These are phyloP conservation scores for Zaprionus kolodkinae DNA, from an alignment of 1,140 invertebrate genomes.

Conservation along the genomic window DNA sequence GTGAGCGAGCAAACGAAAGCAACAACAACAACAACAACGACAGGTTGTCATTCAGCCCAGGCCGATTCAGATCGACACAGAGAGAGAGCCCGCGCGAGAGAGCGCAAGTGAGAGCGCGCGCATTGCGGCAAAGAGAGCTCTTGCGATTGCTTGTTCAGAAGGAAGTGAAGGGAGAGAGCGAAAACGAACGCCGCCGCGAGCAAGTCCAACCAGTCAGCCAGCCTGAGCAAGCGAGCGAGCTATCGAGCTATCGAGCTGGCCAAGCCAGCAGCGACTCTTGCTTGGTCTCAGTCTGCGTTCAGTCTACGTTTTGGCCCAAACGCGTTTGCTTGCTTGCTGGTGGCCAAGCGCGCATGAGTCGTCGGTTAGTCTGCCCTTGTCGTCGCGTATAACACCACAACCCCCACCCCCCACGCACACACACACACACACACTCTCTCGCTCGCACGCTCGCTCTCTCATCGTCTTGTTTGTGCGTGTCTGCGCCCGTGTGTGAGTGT, in stretches of 20 bases:
- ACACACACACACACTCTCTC: not conserved
- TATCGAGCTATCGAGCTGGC: constrained; percentile 41
- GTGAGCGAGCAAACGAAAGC: constrained; percentile 18
- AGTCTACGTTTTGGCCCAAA: constrained; percentile 79
- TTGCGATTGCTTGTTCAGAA: constrained; percentile 2
- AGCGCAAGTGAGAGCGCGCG: not conserved
- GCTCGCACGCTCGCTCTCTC: constrained; percentile 23
- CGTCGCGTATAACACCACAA: not conserved
- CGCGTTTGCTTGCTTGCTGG: constrained; percentile 68
- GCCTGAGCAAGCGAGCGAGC: constrained; percentile 29
- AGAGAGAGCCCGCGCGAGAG: constrained; percentile 5
- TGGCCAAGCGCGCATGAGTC: constrained; percentile 72
- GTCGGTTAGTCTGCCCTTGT: constrained; percentile 44
- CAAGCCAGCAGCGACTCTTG: constrained; percentile 36
- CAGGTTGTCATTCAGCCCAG: constrained; percentile 27
- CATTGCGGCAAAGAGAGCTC: not conserved
- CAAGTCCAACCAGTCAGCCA: constrained; percentile 6
- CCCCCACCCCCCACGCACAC: not conserved
- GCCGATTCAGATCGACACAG: constrained; percentile 3
- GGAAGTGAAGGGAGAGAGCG: constrained; percentile 9
- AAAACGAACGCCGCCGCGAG: not conserved
- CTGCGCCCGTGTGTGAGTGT: constrained; percentile 58
- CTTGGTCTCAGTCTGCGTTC: constrained; percentile 44
- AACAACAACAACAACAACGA: constrained; percentile 29
- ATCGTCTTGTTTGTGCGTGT: constrained; percentile 15